Conservation (phyloP, 2,113 vertebrate genomes). For the Pluvianellus socialis region DNA sequence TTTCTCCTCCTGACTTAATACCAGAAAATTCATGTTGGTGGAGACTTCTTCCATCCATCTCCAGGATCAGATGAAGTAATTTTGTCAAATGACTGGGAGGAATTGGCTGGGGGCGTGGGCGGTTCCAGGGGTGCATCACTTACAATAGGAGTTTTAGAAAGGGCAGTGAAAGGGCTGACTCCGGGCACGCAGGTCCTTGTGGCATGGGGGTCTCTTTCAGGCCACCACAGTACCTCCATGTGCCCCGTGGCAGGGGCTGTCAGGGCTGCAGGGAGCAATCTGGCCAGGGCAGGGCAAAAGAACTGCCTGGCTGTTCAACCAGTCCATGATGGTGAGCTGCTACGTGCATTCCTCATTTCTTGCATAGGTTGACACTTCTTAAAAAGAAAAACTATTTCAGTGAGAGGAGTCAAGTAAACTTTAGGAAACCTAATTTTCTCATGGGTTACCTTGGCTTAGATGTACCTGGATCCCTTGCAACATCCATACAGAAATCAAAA, state of each 20-base stretch:
- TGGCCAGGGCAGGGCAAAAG: background rate
- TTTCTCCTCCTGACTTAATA: background rate
- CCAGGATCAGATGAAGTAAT: background rate
- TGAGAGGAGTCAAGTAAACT: background rate
- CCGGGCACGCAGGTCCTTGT: fast-evolving
- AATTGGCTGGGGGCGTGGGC: too few species aligned
- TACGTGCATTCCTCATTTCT: background rate
- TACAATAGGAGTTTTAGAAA: background rate
- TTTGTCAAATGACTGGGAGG: background rate
- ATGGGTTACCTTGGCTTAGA: background rate
- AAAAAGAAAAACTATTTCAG: background rate
- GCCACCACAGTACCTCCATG: background rate
- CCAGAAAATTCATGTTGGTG: background rate
- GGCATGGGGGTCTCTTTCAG: background rate
- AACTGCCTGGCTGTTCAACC: background rate
- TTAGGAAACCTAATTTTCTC: background rate
- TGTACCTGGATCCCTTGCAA: background rate
- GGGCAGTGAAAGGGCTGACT: fast-evolving
- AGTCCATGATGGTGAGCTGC: background rate
- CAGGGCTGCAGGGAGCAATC: background rate
- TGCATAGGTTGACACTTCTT: background rate
- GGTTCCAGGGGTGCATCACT: background rate
- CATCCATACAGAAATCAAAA: background rate
- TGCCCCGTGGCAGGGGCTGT: background rate
- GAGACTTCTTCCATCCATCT: background rate